A percentile compares a stretch with the other conserved stretches of the same genome.
These are phyloP conservation scores for Delia radicum DNA, from an alignment of 1,140 invertebrate species.

Conservation along the genomic window DNA sequence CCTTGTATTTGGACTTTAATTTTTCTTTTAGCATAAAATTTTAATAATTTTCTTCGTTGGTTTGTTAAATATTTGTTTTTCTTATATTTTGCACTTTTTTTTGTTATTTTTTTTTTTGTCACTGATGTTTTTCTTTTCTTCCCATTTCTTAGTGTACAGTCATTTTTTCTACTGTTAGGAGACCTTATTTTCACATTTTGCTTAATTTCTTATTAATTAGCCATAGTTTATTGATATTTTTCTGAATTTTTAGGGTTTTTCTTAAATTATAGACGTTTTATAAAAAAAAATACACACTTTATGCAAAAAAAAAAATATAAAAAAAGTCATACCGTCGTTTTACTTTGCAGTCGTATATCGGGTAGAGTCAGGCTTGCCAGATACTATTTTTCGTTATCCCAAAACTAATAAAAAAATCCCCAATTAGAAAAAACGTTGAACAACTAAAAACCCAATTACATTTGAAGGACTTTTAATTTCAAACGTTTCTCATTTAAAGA, in stretches of 20 bases:
- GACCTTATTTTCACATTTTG: slow-evolving; percentile 24
- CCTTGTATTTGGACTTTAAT: neutral
- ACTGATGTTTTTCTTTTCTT: neutral
- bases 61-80: slow-evolving; percentile 11
- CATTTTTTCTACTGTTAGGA: slow-evolving; percentile 4
- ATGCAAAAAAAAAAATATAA: neutral
- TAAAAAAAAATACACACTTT: neutral
- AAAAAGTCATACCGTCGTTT: slow-evolving; percentile 16
- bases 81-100: slow-evolving; percentile 5
- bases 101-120: neutral
- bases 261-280: neutral
- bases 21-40: neutral
- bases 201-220: neutral
- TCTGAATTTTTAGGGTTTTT: neutral
- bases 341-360: neutral
- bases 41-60: neutral
- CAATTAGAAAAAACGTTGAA: no score
- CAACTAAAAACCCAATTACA: no score
- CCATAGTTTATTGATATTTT: no score
- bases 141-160: slow-evolving; percentile 9
- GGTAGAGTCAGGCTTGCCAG: neutral
- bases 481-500: no score
- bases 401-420: no score
- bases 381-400: no score
- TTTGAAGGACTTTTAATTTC: no score